These are phyloP conservation scores for Cryptus viduatorius DNA, from an alignment of 2,888 invertebrate species.

Conservation along the genomic window DNA sequence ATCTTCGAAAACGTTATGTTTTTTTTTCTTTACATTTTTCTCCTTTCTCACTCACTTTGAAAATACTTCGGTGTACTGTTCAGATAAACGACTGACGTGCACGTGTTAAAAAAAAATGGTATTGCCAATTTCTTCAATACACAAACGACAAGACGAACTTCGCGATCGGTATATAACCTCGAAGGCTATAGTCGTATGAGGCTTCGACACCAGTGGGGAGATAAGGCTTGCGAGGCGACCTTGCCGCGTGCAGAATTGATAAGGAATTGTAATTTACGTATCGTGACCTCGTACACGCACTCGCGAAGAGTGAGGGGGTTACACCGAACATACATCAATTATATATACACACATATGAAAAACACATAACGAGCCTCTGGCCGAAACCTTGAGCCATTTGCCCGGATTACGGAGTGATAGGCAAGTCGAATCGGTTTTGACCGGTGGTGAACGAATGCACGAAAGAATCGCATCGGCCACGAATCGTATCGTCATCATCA, in stretches of 20 bases:
- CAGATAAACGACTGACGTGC: slow-evolving; percentile 8
- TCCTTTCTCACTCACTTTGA: background rate
- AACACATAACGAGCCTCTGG: background rate
- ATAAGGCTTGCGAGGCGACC: slow-evolving; percentile 71
- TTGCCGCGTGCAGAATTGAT: slow-evolving; percentile 79
- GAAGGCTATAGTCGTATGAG: background rate
- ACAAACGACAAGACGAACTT: background rate
- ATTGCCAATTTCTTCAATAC: slow-evolving; percentile 15
- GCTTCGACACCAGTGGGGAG: slow-evolving; percentile 45
- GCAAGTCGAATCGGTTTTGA: slow-evolving; percentile 59
- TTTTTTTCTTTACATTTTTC: background rate
- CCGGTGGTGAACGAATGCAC: slow-evolving; percentile 19
- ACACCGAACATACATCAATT: slow-evolving; percentile 1
- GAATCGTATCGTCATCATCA: background rate
- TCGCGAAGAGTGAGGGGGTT: slow-evolving; percentile 19
- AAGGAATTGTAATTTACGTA: slow-evolving; percentile 80
- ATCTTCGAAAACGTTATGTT: slow-evolving; percentile 13
- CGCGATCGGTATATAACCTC: slow-evolving; percentile 6
- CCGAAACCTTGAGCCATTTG: slow-evolving; percentile 60
- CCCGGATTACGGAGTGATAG: slow-evolving; percentile 59
- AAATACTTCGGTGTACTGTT: background rate
- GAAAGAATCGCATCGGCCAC: slow-evolving; percentile 10
- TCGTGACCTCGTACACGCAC: slow-evolving; percentile 74
- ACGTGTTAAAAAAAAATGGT: slow-evolving; percentile 7
- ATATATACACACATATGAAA: slow-evolving; percentile 16